These are phyloP conservation scores for Nipponacmea schrenckii DNA, from an alignment of 2,888 invertebrate genomes.

Conservation along the genomic window DNA sequence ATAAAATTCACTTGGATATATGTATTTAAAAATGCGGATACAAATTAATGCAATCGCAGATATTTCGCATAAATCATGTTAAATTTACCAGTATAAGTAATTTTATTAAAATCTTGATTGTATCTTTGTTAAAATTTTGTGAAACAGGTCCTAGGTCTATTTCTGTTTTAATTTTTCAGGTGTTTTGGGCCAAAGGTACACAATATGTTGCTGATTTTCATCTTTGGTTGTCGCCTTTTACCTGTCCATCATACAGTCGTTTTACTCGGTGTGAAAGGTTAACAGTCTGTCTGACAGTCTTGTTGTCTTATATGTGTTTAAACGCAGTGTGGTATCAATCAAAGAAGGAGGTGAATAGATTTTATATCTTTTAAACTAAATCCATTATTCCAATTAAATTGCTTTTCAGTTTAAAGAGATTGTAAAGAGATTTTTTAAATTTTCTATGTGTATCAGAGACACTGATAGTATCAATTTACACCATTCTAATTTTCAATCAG, in stretches of 20 bases:
- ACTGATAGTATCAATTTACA: too few species aligned
- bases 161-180: slow-evolving; percentile 39
- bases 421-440: too few species aligned
- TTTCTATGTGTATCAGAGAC: too few species aligned
- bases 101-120: too few species aligned
- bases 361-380: not conserved
- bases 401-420: not conserved
- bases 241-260: slow-evolving; percentile 62
- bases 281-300: slow-evolving; percentile 57
- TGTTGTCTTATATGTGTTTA: slow-evolving; percentile 63
- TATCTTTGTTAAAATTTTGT: too few species aligned
- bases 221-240: slow-evolving; percentile 61
- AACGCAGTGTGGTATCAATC: slow-evolving; percentile 58
- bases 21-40: too few species aligned
- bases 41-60: not conserved
- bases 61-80: not conserved
- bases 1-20: too few species aligned
- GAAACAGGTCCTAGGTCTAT: too few species aligned
- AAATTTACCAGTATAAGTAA: too few species aligned
- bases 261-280: slow-evolving; percentile 64
- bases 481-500: too few species aligned
- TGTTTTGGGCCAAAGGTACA: slow-evolving; percentile 60
- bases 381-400: not conserved
- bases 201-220: slow-evolving; percentile 66
- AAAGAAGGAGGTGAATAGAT: slow-evolving; percentile 40